Conservation (phyloP, 2,888 invertebrate genomes). For the Trachelus stipa region DNA sequence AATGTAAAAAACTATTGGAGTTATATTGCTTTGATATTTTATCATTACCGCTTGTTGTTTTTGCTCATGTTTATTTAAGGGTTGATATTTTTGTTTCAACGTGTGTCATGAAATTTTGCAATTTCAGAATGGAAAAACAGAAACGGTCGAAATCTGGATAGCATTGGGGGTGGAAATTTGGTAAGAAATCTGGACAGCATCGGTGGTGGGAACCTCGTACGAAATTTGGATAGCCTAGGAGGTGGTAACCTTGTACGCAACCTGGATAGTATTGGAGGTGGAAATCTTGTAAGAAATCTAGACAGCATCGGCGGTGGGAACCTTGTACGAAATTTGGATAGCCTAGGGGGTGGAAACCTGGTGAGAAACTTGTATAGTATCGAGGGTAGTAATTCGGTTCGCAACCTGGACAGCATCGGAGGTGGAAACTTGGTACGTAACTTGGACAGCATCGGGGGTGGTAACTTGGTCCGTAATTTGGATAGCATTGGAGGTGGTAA, state of each 20-base stretch:
- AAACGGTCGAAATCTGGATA: slow-evolving; percentile 38
- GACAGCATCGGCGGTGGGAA: slow-evolving; percentile 68
- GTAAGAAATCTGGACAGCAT: slow-evolving; percentile 60
- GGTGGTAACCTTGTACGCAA: slow-evolving; percentile 67
- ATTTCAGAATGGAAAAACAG: slow-evolving; percentile 17
- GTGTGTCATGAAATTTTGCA: background rate
- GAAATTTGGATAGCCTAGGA: slow-evolving; percentile 55
- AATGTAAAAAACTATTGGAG: background rate
- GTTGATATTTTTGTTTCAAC: background rate
- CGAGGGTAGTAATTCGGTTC: slow-evolving; percentile 47
- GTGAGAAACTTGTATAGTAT: slow-evolving; percentile 34
- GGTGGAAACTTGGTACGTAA: slow-evolving; percentile 35
- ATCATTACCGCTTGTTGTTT: background rate
- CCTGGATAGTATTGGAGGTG: slow-evolving; percentile 51
- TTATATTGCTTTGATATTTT: background rate
- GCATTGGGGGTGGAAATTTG: slow-evolving; percentile 53
- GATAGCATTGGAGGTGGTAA: slow-evolving; percentile 58
- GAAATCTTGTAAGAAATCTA: slow-evolving; percentile 45
- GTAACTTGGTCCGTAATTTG: slow-evolving; percentile 37
- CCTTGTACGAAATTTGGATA: slow-evolving; percentile 58
- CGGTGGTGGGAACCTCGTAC: slow-evolving; percentile 69
- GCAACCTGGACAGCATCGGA: slow-evolving; percentile 47
- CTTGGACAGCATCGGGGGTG: slow-evolving; percentile 41
- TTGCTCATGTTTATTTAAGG: background rate
- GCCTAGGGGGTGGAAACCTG: slow-evolving; percentile 54